Evolutionary conservation across 2,888 invertebrate species (phyloP), one percentile per base, ranked within the genome.

Genomic region (Pinctada fucata): DNA sequence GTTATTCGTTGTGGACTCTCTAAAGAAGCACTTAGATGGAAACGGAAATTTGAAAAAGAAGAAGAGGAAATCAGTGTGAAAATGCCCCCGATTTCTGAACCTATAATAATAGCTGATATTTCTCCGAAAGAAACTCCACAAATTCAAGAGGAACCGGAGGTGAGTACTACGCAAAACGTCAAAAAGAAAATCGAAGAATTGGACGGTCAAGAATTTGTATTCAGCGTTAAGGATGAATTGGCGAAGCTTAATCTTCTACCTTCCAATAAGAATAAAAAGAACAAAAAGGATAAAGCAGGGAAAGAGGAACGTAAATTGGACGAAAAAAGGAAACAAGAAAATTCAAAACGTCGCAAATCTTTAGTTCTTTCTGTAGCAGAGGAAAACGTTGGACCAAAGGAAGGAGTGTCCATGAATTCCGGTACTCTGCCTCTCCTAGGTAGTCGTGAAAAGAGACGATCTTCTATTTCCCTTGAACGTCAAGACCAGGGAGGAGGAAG

Each of bases 161-260:
- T 16, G 4, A 13, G 8, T 31, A 31, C 31, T 31, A 31, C 31
- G 31, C 31, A 31, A 31, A 31, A 31, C 31, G 31, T 31, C 31
- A 31, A n/a, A 3, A 72, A 72, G 8, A 58, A 52, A 31, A n/a
- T 13, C 5, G 45, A 66, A 45, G 45, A 49, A 47, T 2, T 74
- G 3, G 2, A 13, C 1, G 47, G 51, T 31, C 50, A 74, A 49
- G 48, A 74, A 16, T 65, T 74, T 49, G 74, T 74, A 3, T 66
- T 8, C 48, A 74, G 74, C 66, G 74, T 74, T 2, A 65, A 66
- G 51, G 74, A 74, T 10, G 74, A 74, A 66, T 66, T 74, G 16
- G 74, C 74, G 3, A 74, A 74, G 63, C 16, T 74, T n/a, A 74
- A 74, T 48, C 6, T 58, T 10, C 8, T 13, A 13, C 8, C 58